A percentile compares a stretch with the other conserved stretches of the same genome.
Conservation (phyloP, 2,888 invertebrate species). For the Digitonthophagus gazella region DNA sequence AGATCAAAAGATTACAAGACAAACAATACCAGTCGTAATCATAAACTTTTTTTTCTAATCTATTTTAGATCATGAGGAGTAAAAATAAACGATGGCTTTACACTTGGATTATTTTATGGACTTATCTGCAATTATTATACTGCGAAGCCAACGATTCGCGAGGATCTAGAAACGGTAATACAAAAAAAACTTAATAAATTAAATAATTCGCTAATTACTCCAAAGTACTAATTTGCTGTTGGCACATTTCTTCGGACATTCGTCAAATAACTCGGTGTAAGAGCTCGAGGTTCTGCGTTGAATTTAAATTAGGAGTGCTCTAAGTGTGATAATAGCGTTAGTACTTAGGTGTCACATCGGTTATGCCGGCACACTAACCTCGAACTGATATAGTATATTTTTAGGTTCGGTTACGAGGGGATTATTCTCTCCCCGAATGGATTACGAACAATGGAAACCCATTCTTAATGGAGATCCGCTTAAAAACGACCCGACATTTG, state of each 20-base stretch:
- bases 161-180: slow-evolving; percentile 24
- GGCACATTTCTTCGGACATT: background rate
- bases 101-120: slow-evolving; percentile 39
- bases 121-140: slow-evolving; percentile 33
- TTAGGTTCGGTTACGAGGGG: slow-evolving; percentile 38
- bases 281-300: background rate
- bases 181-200: too few relatives aligned
- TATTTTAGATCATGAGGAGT: slow-evolving; percentile 43
- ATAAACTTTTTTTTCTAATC: slow-evolving; percentile 22
- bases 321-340: background rate
- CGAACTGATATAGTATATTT: background rate
- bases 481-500: slow-evolving; percentile 81
- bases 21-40: background rate
- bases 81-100: slow-evolving; percentile 43
- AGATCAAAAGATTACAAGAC: slow-evolving; percentile 19
- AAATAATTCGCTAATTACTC: background rate
- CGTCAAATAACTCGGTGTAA: background rate
- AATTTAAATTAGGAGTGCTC: background rate
- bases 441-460: slow-evolving; percentile 84
- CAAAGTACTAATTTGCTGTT: background rate
- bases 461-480: slow-evolving; percentile 78
- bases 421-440: slow-evolving; percentile 72
- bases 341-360: background rate
- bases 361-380: background rate
- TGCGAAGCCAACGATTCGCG: slow-evolving; percentile 34